These are phyloP conservation scores for Lasioglossum morio DNA, from an alignment of 2,888 invertebrate species.

Conservation along the genomic window DNA sequence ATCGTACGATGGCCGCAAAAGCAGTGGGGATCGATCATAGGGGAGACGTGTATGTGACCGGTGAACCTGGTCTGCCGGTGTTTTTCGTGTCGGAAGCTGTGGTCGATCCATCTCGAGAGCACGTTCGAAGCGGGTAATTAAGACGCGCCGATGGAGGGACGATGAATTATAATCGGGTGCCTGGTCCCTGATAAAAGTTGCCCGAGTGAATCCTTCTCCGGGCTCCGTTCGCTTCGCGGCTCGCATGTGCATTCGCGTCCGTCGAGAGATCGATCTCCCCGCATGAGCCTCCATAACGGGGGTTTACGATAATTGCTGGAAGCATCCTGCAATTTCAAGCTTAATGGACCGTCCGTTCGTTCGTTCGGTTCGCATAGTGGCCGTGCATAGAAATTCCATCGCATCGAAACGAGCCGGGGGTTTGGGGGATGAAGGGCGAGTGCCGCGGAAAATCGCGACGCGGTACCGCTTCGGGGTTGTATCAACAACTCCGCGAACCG, in stretches of 20 bases:
- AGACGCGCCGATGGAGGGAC: slow-evolving; percentile 58
- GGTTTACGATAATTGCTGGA: slow-evolving; percentile 75
- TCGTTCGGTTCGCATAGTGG: not conserved
- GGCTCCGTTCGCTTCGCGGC: not conserved
- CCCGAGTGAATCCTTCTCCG: slow-evolving; percentile 29
- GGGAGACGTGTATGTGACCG: slow-evolving; percentile 7
- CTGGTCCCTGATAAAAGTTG: slow-evolving; percentile 48
- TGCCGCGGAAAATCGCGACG: slow-evolving; percentile 60
- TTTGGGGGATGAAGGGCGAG: not conserved
- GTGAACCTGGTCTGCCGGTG: not conserved
- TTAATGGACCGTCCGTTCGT: slow-evolving; percentile 51
- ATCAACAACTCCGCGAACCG: slow-evolving; percentile 37
- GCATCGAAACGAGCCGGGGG: slow-evolving; percentile 14
- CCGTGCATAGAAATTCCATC: slow-evolving; percentile 28
- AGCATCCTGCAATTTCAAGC: slow-evolving; percentile 74
- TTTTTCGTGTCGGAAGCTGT: slow-evolving; percentile 39
- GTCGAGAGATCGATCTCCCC: slow-evolving; percentile 64
- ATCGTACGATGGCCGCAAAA: not conserved
- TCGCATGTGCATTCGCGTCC: slow-evolving; percentile 39
- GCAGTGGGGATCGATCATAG: slow-evolving; percentile 17
- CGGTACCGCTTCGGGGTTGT: slow-evolving; percentile 5
- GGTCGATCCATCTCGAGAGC: slow-evolving; percentile 58
- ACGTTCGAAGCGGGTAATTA: slow-evolving; percentile 60
- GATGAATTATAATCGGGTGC: slow-evolving; percentile 65
- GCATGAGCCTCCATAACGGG: slow-evolving; percentile 62